Conservation (phyloP, 1,140 invertebrate species). For the Alviniconcha marisindica region DNA sequence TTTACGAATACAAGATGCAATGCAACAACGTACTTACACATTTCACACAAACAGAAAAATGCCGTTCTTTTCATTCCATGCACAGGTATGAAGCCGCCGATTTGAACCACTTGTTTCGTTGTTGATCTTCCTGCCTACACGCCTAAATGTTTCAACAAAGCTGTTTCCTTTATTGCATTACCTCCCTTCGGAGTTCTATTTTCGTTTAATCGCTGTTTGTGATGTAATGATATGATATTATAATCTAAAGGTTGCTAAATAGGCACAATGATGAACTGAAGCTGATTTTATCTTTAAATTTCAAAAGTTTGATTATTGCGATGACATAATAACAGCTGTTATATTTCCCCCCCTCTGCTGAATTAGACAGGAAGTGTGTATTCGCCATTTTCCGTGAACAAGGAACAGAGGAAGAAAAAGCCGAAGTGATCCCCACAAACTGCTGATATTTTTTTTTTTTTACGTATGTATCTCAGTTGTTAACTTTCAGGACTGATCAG, state of each 20-base stretch:
- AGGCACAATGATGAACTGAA: not conserved
- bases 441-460: no score
- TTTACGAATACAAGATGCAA: no score
- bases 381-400: conserved; percentile 33
- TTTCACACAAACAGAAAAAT: no score
- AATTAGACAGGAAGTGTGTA: conserved; percentile 31
- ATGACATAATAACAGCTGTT: conserved; percentile 5
- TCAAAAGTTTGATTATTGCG: not conserved
- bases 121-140: conserved; percentile 26
- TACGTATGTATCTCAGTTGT: no score
- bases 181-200: not conserved
- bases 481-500: no score
- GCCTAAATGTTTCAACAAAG: not conserved
- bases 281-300: not conserved
- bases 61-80: not conserved
- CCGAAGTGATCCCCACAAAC: no score
- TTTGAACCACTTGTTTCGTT: not conserved
- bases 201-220: not conserved
- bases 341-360: conserved; percentile 27
- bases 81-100: not conserved
- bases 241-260: not conserved
- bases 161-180: not conserved
- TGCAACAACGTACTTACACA: no score
- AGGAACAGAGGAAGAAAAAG: conserved; percentile 11
- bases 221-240: not conserved